phyloP scores from a whole-genome alignment of 2,797 vertebrate genomes.

The Macroramphosus scolopax region DNA sequence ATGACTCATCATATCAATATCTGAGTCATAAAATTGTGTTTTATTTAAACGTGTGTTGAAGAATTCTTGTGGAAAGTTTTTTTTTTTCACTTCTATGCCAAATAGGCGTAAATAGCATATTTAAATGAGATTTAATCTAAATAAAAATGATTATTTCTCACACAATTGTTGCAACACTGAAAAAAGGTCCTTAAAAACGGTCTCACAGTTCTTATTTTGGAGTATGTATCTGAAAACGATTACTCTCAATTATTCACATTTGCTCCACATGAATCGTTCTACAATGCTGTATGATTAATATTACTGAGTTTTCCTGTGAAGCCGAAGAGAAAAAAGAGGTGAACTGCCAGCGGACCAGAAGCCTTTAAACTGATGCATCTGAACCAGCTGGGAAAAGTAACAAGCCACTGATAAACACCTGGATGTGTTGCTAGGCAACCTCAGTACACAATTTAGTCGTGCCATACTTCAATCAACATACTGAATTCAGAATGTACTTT shows the following conservation, averaged over 20 bases:
- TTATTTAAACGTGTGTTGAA: neutral
- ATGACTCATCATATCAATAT: neutral
- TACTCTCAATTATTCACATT: slow-evolving; percentile 1
- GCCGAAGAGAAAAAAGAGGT: neutral
- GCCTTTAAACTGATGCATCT: slow-evolving; percentile 6
- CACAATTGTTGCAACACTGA: too few species aligned
- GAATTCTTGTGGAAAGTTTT: neutral
- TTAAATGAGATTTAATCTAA: too few species aligned
- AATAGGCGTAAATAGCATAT: too few species aligned
- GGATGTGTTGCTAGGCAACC: neutral
- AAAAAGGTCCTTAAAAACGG: too few species aligned
- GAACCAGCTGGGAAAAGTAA: slow-evolving; percentile 2
- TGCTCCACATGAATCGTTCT: slow-evolving; percentile 2
- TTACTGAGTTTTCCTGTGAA: neutral
- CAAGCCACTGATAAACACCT: slow-evolving; percentile 4
- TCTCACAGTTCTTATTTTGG: neutral
- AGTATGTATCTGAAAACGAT: neutral
- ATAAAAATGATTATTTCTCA: too few species aligned
- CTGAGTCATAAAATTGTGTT: neutral
- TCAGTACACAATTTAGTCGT: slow-evolving; percentile 2
- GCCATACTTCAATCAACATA: slow-evolving; percentile 5
- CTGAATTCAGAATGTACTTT: slow-evolving; percentile 3
- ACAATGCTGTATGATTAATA: neutral
- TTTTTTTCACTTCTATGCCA: too few species aligned
- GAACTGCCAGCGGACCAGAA: neutral